Base-by-base conservation (phyloP, 1,140 invertebrate genomes). In the Drosophila aff. region DNA sequence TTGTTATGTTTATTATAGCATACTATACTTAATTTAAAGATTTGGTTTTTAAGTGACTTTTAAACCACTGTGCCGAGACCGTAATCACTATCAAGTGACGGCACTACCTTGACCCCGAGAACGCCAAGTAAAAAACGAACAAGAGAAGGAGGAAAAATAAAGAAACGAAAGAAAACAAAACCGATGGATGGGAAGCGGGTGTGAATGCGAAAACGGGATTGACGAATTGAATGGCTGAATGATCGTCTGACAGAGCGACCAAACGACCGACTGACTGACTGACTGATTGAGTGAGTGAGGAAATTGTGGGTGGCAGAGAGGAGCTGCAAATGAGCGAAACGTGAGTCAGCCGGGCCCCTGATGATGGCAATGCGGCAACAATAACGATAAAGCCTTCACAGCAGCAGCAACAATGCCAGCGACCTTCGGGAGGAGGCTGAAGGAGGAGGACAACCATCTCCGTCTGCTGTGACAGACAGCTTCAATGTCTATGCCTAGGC, bases 381-480 rank as follows among this genome's bases (percentile, higher is more conserved):
- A 49, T 60, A 50, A 33, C 57, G 31, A 44, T 79, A 61, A 53
- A 53, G 26, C 47, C 46, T 26, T 47, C 18, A n/a, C n/a, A 47
- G 28, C 15, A 38, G 38, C 66, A 69, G 31, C 64, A 72, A 72
- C 64, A 72, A 68, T 57, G 50, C 36, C 68, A 43, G 33, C 43
- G 66, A 69, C 66, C 66, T 69, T 69, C 66, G 3, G 26, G 5
- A 26, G 41, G 8, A 18, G 23, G 18, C 1, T 13, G 5, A 31
- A 6, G 64, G 38, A n/a, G 61, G 16, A 3, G 62, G 33, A 13
- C 52, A 26, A 23, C 31, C 46, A 23, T 63, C 63, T 76, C 71
- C 69, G 84, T 89, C 84, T 89, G 84, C 80, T 64, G 69, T 83
- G 83, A 89, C 83, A 83, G 83, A 86, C 83, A 80, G 43, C 64